Percentiles rank a stretch among this genome's conserved stretches.
phyloP scores from a whole-genome alignment of 1,140 invertebrate genomes.

The Drosophila ananassae region DNA sequence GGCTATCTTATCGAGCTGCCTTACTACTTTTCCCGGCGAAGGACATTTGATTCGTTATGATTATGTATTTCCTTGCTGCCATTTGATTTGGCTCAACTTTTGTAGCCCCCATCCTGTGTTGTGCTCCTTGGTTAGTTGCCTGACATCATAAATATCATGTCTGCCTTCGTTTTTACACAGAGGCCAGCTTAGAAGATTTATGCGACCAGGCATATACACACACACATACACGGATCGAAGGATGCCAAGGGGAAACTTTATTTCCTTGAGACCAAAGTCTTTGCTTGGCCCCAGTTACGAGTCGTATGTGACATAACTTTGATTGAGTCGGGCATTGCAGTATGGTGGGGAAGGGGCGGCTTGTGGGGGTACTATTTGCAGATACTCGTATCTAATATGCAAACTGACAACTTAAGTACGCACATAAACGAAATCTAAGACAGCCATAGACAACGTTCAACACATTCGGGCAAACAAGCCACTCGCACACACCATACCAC shows the following conservation, averaged over 20 bases:
- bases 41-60: slow-evolving; percentile 64
- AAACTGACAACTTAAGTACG: slow-evolving; percentile 79
- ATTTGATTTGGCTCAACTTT: slow-evolving; percentile 43
- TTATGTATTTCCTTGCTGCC: slow-evolving; percentile 47
- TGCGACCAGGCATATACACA: slow-evolving; percentile 36
- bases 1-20: slow-evolving; percentile 13
- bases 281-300: slow-evolving; percentile 9
- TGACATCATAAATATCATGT: slow-evolving; percentile 73
- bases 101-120: slow-evolving; percentile 11
- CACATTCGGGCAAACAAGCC: slow-evolving; percentile 38
- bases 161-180: slow-evolving; percentile 51
- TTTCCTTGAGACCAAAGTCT: slow-evolving; percentile 41
- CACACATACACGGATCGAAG: slow-evolving; percentile 5
- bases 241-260: slow-evolving; percentile 41
- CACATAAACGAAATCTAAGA: slow-evolving; percentile 65
- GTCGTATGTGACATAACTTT: slow-evolving; percentile 69
- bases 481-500: not conserved
- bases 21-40: slow-evolving; percentile 15
- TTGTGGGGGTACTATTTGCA: slow-evolving; percentile 26
- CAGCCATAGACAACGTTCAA: slow-evolving; percentile 52
- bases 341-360: not conserved
- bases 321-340: slow-evolving; percentile 53
- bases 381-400: slow-evolving; percentile 63
- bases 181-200: slow-evolving; percentile 60
- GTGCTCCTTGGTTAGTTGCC: slow-evolving; percentile 41